Percentiles rank a stretch among this genome's conserved stretches.
Conservation (phyloP, 2,113 vertebrate species). For the Oncorhynchus nerka region DNA sequence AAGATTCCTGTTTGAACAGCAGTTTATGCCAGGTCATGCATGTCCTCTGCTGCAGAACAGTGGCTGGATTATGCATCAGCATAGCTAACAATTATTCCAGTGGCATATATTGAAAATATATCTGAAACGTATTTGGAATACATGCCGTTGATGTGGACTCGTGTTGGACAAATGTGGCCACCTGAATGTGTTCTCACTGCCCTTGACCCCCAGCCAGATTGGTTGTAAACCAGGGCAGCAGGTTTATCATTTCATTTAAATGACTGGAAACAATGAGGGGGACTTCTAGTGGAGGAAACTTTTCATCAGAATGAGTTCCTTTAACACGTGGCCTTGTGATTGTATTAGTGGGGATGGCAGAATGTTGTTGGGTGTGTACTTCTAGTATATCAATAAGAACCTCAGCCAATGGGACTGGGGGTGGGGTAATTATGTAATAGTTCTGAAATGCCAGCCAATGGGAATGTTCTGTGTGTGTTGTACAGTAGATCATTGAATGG, state of each 20-base stretch:
- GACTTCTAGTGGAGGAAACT: constrained; percentile 4
- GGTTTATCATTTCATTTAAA: too few species aligned
- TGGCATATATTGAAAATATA: neutral
- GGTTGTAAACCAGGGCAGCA: constrained; percentile 20
- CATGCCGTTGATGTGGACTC: neutral
- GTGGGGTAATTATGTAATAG: constrained; percentile 28
- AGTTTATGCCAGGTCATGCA: too few species aligned
- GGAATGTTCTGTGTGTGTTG: too few species aligned
- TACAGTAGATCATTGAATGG: too few species aligned
- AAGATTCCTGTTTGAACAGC: neutral
- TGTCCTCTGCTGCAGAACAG: neutral
- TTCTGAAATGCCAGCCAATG: neutral
- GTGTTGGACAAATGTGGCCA: neutral
- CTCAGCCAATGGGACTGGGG: too few species aligned
- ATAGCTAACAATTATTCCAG: neutral
- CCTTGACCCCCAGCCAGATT: too few species aligned
- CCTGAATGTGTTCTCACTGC: neutral
- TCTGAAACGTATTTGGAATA: neutral
- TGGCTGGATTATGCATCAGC: neutral
- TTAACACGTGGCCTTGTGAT: too few species aligned
- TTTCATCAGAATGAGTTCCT: neutral
- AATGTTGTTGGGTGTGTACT: too few species aligned
- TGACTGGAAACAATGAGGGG: too few species aligned
- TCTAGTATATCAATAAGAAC: too few species aligned
- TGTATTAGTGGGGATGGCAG: neutral